Evolutionary conservation across 2,113 vertebrate species (phyloP).

Genomic region (Pogona vitticeps): DNA sequence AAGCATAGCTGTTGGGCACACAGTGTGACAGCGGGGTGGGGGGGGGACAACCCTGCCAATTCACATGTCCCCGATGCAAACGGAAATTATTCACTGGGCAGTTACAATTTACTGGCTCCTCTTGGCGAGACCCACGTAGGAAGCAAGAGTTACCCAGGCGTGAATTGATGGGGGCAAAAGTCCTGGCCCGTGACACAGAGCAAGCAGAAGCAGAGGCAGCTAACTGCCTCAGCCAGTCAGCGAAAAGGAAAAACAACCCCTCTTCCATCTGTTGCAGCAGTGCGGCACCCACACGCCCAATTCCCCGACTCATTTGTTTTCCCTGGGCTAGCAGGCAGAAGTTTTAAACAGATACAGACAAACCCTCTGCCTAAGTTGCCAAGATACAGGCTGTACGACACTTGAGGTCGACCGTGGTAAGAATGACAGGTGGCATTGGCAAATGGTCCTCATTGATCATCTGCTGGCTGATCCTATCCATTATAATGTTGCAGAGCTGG

Average conservation of each 20-base stretch:
- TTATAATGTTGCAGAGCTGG: neutral
- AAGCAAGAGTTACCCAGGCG: neutral
- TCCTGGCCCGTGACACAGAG: neutral
- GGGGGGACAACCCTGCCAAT: slow-evolving; percentile 15
- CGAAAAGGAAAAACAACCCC: neutral
- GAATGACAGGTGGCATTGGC: neutral
- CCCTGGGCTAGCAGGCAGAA: neutral
- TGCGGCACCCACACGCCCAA: neutral
- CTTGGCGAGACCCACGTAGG: neutral
- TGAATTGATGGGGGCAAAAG: neutral
- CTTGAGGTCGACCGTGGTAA: neutral
- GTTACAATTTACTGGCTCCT: neutral
- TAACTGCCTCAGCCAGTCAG: neutral
- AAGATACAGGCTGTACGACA: neutral
- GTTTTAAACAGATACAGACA: neutral
- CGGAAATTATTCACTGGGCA: neutral
- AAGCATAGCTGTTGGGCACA: neutral
- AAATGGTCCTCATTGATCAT: neutral
- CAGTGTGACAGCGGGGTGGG: neutral
- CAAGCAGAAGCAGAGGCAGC: neutral
- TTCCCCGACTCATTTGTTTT: neutral
- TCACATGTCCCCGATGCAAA: neutral
- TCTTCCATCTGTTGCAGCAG: neutral
- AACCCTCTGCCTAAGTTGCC: neutral
- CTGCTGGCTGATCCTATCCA: neutral